Conservation (phyloP, 2,888 invertebrate genomes). For the Hypena proboscidalis region DNA sequence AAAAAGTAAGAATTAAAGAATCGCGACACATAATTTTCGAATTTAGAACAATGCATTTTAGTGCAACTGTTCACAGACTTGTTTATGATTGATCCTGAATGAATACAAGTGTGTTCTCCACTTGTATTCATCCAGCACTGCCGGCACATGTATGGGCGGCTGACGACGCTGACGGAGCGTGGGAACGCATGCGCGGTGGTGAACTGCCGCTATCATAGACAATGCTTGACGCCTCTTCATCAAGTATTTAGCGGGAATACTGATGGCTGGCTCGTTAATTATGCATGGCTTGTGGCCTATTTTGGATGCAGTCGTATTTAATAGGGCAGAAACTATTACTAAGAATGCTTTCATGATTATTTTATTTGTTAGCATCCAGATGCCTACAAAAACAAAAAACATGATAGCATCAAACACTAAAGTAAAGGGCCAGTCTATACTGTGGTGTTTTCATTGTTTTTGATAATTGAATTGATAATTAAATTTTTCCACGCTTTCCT, state of each 20-base stretch:
- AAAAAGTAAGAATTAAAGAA: too few species aligned
- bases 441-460: too few species aligned
- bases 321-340: neutral
- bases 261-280: conserved; percentile 29
- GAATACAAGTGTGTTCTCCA: conserved; percentile 5
- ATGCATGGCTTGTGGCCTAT: conserved; percentile 2
- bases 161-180: conserved; percentile 42
- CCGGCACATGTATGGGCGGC: conserved; percentile 8
- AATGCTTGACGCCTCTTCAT: conserved; percentile 20
- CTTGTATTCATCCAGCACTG: conserved; percentile 9
- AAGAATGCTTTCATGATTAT: neutral
- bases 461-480: too few species aligned
- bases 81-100: neutral
- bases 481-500: too few species aligned
- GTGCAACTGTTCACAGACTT: neutral
- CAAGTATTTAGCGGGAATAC: conserved; percentile 30
- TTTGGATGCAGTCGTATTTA: conserved; percentile 1
- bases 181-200: conserved; percentile 39
- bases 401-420: too few species aligned
- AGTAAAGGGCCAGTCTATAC: too few species aligned
- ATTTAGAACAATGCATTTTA: too few species aligned
- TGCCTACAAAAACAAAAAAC: too few species aligned
- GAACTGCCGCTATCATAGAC: conserved; percentile 31
- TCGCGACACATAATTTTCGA: too few species aligned
- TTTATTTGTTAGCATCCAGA: too few species aligned